Evolutionary conservation across 2,113 vertebrate species (phyloP).

Genomic region (Casuarius casuarius): DNA sequence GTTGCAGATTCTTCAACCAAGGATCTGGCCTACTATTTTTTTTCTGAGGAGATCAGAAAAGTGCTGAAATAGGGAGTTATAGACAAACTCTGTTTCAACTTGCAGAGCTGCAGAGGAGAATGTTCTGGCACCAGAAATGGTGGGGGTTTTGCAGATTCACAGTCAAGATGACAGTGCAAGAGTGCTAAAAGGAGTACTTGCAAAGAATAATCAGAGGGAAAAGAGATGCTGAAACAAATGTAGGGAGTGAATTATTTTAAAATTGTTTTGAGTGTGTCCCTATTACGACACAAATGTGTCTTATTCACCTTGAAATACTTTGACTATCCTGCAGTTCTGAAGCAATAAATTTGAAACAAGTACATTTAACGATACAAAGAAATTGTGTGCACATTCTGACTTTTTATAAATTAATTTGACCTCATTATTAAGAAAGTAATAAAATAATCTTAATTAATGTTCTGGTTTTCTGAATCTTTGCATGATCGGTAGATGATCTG

Average conservation of each 20-base stretch:
- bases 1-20: neutral
- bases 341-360: constrained; percentile 71
- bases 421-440: constrained; percentile 63
- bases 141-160: neutral
- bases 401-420: constrained; percentile 60
- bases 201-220: neutral
- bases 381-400: constrained; percentile 46
- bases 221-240: neutral
- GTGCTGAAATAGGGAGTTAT: constrained; percentile 7
- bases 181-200: neutral
- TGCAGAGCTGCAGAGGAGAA: constrained; percentile 16
- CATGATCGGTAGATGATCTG: constrained; percentile 32
- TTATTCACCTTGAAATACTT: constrained; percentile 14
- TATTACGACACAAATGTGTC: constrained; percentile 22
- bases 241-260: neutral
- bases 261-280: neutral
- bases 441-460: constrained; percentile 66
- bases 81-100: neutral
- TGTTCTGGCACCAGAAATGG: constrained; percentile 23
- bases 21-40: neutral
- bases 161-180: neutral
- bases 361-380: constrained; percentile 62
- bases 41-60: constrained; percentile 2
- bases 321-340: constrained; percentile 43
- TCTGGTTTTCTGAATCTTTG: constrained; percentile 35